Conservation (phyloP, 2,797 vertebrate species). For the Chloroceryle amazona region DNA sequence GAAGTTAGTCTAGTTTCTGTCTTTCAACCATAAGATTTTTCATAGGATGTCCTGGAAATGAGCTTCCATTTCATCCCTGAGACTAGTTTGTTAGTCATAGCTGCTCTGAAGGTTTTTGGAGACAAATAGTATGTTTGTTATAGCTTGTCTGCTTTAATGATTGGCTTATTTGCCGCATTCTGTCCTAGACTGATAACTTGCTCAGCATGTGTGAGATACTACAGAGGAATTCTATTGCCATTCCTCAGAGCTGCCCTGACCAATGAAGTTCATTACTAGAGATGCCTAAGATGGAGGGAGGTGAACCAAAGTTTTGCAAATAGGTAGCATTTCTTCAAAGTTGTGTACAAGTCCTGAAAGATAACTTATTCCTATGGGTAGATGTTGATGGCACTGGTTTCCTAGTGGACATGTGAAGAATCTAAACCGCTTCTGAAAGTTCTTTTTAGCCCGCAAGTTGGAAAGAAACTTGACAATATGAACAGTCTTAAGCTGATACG, state of each 20-base stretch:
- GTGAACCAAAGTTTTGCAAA: not conserved
- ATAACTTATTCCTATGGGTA: not conserved
- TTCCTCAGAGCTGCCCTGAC: not conserved
- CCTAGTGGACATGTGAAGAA: not conserved
- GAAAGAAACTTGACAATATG: not conserved
- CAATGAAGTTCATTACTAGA: fast-evolving
- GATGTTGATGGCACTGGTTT: not conserved
- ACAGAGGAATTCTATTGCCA: not conserved
- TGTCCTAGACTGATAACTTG: not conserved
- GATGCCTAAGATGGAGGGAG: not conserved
- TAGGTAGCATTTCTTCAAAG: not conserved
- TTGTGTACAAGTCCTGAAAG: not conserved
- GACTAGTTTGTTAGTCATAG: not conserved
- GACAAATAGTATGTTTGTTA: not conserved
- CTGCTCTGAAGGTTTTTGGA: not conserved
- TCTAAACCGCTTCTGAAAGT: not conserved
- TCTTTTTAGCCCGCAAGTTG: not conserved
- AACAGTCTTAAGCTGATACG: not conserved
- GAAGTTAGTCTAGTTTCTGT: not conserved
- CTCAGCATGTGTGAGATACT: not conserved
- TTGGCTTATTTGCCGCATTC: not conserved
- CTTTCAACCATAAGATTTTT: not conserved
- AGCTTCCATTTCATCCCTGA: not conserved
- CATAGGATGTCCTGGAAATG: not conserved
- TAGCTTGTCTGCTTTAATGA: not conserved